These are phyloP conservation scores for Triplophysa rosa DNA, from an alignment of 2,113 vertebrate species.

Conservation along the genomic window DNA sequence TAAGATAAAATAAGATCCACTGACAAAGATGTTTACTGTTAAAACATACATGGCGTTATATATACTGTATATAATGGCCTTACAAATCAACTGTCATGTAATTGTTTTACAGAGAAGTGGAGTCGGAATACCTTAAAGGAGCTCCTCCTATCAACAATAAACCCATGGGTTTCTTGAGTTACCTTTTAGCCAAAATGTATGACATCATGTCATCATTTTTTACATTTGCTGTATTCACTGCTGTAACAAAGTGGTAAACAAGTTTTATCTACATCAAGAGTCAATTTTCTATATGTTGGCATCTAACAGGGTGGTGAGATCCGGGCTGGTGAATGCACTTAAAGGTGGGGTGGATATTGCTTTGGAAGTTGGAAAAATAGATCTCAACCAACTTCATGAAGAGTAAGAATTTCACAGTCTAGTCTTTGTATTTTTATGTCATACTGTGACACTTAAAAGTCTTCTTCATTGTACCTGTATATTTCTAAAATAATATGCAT, in stretches of 20 bases:
- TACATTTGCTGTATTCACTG: not conserved
- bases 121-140: conserved; percentile 14
- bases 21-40: not conserved
- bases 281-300: not conserved
- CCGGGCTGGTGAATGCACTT: not conserved
- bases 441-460: not conserved
- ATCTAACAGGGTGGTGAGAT: conserved; percentile 18
- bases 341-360: not conserved
- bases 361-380: not conserved
- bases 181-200: conserved; percentile 18
- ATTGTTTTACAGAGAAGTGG: conserved; percentile 2
- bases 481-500: too few relatives aligned
- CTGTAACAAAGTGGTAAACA: not conserved
- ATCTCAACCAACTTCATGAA: conserved; percentile 8
- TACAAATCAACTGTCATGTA: not conserved
- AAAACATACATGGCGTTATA: too few relatives aligned
- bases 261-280: not conserved
- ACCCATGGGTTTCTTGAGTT: conserved; percentile 8
- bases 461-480: not conserved
- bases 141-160: not conserved
- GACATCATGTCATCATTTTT: not conserved
- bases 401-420: conserved; percentile 8
- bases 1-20: too few relatives aligned
- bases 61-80: not conserved
- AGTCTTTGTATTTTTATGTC: not conserved